Evolutionary conservation across 2,797 vertebrate genomes (phyloP), one percentile per base, ranked within the genome.

Genomic region (Centroberyx gerrardi): DNA sequence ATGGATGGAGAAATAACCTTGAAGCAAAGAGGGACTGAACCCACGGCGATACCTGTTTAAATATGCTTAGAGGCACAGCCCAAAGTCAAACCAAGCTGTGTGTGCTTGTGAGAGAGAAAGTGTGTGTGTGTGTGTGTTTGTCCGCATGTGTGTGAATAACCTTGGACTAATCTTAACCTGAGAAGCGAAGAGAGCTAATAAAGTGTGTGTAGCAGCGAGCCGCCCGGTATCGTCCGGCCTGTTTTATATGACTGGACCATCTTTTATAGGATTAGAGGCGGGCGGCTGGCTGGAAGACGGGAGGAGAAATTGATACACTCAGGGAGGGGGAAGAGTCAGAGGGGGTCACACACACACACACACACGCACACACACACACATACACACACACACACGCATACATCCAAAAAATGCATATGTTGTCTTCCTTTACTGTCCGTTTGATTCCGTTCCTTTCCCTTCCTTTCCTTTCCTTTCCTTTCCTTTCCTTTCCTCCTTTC

Each of bases 251-350:
- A 85, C 80, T 22, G 62, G 56, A 4, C 42, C 73, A 68, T 58
- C 72, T 86, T 90, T 92, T 68, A 92, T 84, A 71, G 82, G 88
- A 91, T 87, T 90, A 90, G 82, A 85, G 79, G 68, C 70, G n/a
- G 48, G 48, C 68, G 64, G 69, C 76, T 29, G 59, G 68, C 76
- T 73, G 36, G 22, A 78, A 80, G 60, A 81, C 14, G 10, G 62
- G 54, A 84, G 78, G 31, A 54, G 71, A 83, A 82, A 89, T 51
- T 78, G 80, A 92, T 87, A 76, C 69, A 74, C 73, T 81, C 0
- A 0, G 42, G 59, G 69, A 74, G 71, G 42, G 65, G 79, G 60
- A 52, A 13, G 62, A 81, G 81, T 87, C 84, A 72, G 65, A 54
- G 55, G 18, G 78, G 58, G 58, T 75, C 73, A 22, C 29, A 62